Base-by-base conservation (phyloP, 1,140 invertebrate genomes). In the Drosophila micromelanica region DNA sequence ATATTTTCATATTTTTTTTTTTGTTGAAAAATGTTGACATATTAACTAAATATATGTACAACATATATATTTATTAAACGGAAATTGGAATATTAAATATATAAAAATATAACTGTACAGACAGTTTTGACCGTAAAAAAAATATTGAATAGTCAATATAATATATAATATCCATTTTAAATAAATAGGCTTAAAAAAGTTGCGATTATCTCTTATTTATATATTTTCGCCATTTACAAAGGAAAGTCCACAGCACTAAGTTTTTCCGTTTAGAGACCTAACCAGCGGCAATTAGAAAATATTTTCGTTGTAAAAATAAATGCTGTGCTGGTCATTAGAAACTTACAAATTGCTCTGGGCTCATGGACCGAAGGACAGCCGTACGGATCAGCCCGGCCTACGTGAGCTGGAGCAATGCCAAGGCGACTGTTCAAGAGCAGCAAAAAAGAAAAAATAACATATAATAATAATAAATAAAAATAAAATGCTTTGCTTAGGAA, bases 321-420 rank as follows among this genome's bases (percentile, higher is more conserved):
- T n/a, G 11, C n/a, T 13, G 8, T 4, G 7, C 12, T 38, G 15
- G 23, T 13, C 23, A 40, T 48, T 42, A 38, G 1, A n/a, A 27
- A 40, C 46, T 60, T 51, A 51, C 20, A 48, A 38, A 27, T 57
- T 2, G 32, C 32, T 38, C 27, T 51, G 57, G 56, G 37, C 35
- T 9, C n/a, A 8, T 23, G 45, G 60, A 61, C 65, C 52, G 55
- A 71, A 40, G 48, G 60, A 55, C 51, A 48, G 61, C 17, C 43
- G 11, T 9, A 38, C 51, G 15, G 23, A 54, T 2, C 15, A 9
- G 23, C 35, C 40, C 30, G 40, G 81, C 35, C 72, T 80, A 89
- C 84, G 84, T 89, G 84, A 54, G 79, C 84, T 87, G 84, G 84
- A 87, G 76, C 84, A 87, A 84, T 87, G 84, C 84, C 84, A 87